Evolutionary conservation across 2,888 invertebrate species (phyloP).

Genomic region (Xylota sylvarum): DNA sequence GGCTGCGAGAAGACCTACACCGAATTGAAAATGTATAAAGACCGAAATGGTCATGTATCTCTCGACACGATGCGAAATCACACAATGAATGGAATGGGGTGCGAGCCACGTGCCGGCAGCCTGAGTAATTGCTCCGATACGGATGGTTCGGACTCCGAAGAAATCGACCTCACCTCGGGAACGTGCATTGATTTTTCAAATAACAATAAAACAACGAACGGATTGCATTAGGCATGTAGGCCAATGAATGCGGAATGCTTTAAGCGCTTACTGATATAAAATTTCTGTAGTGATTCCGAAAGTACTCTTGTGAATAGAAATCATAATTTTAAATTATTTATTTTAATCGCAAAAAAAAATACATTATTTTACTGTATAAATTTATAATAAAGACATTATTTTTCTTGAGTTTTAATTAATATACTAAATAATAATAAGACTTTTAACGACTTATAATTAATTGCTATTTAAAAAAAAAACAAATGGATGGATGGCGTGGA

Average conservation of each 20-base stretch:
- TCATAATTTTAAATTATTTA: slow-evolving; percentile 47
- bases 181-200: slow-evolving; percentile 85
- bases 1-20: slow-evolving; percentile 83
- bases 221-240: slow-evolving; percentile 48
- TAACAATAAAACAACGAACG: slow-evolving; percentile 80
- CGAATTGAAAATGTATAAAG: slow-evolving; percentile 84
- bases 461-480: too few relatives aligned
- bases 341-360: slow-evolving; percentile 19
- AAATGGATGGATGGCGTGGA: too few relatives aligned
- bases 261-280: slow-evolving; percentile 10
- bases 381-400: slow-evolving; percentile 66
- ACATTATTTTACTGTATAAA: slow-evolving; percentile 61
- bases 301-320: slow-evolving; percentile 60
- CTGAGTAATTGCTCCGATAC: slow-evolving; percentile 81
- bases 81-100: slow-evolving; percentile 79
- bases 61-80: slow-evolving; percentile 75
- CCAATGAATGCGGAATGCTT: slow-evolving; percentile 17
- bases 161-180: slow-evolving; percentile 84
- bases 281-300: slow-evolving; percentile 38
- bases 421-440: slow-evolving; percentile 19
- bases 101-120: slow-evolving; percentile 75
- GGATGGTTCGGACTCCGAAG: slow-evolving; percentile 84
- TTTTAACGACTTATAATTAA: too few relatives aligned
- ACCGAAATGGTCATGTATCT: slow-evolving; percentile 78
- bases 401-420: slow-evolving; percentile 67